Conservation (phyloP, 2,797 vertebrate species). For the Carcharodon carcharias region DNA sequence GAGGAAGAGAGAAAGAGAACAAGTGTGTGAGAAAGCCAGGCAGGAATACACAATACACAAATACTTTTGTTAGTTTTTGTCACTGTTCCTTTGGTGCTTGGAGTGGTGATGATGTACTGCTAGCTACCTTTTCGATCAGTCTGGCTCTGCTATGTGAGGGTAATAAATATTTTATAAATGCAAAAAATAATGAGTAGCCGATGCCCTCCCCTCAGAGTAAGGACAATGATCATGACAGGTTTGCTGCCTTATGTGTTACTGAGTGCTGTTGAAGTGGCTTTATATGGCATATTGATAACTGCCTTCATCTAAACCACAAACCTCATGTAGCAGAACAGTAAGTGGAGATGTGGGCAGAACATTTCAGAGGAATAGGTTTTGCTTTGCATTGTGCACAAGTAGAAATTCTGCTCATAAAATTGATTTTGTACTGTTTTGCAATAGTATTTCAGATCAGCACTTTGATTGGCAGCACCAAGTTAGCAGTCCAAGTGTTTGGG, state of each 20-base stretch:
- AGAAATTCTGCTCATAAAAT: neutral
- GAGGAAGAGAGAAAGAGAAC: neutral
- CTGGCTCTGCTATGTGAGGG: neutral
- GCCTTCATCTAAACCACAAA: neutral
- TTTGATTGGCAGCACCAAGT: neutral
- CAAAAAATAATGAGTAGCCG: neutral
- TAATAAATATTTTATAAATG: neutral
- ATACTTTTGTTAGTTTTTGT: neutral
- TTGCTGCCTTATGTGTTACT: neutral
- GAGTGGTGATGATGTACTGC: neutral
- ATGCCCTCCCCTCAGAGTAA: neutral
- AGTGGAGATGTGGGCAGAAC: neutral
- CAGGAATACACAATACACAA: neutral
- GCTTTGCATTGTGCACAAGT: neutral
- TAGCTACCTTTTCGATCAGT: neutral
- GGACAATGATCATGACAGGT: neutral
- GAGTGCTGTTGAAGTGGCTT: neutral
- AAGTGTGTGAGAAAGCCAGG: neutral
- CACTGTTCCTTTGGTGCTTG: neutral
- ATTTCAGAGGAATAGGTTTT: neutral
- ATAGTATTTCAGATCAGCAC: neutral
- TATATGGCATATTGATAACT: neutral
- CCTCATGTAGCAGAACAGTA: neutral
- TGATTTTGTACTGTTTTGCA: neutral
- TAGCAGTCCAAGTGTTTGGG: neutral